These are phyloP conservation scores for Tribolium castaneum DNA, from an alignment of 1,140 invertebrate genomes.

Conservation along the genomic window DNA sequence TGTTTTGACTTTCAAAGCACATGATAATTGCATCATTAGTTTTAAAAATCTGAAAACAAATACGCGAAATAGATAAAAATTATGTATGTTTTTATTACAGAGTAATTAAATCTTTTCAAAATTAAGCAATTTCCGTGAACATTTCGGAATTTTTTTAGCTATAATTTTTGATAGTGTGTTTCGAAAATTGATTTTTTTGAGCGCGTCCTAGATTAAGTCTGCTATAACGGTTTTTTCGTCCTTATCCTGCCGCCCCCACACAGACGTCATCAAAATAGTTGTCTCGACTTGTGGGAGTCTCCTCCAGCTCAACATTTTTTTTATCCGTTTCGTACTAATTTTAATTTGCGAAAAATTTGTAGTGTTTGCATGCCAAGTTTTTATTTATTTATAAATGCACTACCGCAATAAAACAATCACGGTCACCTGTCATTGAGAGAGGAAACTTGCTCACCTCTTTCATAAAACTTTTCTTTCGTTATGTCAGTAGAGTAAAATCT, in stretches of 20 bases:
- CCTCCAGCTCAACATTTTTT: neutral
- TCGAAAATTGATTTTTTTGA: no score
- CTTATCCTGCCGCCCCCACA: neutral
- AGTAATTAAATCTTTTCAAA: neutral
- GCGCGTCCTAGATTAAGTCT: no score
- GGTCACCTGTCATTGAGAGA: neutral
- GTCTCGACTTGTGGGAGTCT: neutral
- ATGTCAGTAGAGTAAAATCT: constrained; percentile 20
- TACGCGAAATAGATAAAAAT: neutral
- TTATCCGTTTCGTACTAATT: neutral
- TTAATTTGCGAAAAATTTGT: neutral
- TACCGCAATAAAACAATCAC: constrained; percentile 24
- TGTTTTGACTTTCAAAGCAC: neutral
- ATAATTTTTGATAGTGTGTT: no score
- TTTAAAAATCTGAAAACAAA: neutral
- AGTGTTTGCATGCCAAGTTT: no score
- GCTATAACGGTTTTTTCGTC: neutral
- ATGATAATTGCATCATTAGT: no score
- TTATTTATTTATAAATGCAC: neutral
- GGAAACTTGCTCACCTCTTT: constrained; percentile 37
- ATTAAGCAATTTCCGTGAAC: neutral
- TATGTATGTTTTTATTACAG: neutral
- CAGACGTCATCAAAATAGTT: neutral
- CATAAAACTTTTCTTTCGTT: neutral
- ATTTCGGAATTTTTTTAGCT: no score